Percentiles rank a stretch among this genome's conserved stretches.
phyloP scores from a whole-genome alignment of 2,113 vertebrate genomes.

The Bombycilla garrulus region DNA sequence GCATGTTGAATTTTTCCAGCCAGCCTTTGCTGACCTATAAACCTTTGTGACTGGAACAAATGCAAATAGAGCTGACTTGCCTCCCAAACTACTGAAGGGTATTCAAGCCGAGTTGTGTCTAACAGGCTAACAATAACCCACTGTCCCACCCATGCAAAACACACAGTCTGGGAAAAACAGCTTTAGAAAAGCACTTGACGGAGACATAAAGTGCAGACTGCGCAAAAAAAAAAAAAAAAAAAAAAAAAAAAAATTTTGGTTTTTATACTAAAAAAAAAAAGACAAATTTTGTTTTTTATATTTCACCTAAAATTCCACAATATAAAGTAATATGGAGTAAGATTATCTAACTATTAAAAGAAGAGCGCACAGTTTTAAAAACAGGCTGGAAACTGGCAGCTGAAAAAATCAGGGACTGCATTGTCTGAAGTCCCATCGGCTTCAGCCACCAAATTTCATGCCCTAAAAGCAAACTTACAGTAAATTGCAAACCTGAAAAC shows the following conservation, averaged over 20 bases:
- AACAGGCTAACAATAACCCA: slow-evolving; percentile 84
- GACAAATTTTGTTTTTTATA: slow-evolving; percentile 3
- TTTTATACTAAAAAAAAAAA: not conserved
- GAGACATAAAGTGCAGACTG: slow-evolving; percentile 52
- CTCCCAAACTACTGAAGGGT: slow-evolving; percentile 84
- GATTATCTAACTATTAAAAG: not conserved
- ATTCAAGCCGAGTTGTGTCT: slow-evolving; percentile 85
- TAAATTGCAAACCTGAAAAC: not conserved
- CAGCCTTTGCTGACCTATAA: slow-evolving; percentile 92
- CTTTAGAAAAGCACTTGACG: slow-evolving; percentile 71
- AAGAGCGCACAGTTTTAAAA: not conserved
- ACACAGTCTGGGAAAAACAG: slow-evolving; percentile 75
- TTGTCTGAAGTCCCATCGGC: not conserved
- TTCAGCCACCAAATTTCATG: not conserved
- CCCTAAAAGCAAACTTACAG: not conserved
- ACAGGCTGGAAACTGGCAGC: not conserved
- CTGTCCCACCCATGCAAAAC: slow-evolving; percentile 78
- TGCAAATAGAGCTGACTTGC: slow-evolving; percentile 94
- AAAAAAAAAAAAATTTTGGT: not conserved
- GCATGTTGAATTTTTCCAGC: slow-evolving; percentile 78
- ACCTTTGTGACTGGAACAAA: slow-evolving; percentile 96
- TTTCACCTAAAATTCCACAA: not conserved
- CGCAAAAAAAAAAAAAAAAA: not conserved
- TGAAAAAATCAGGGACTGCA: not conserved
- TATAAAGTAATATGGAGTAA: not conserved